Conservation (phyloP, 2,113 vertebrate genomes). For the Phaethornis superciliosus region DNA sequence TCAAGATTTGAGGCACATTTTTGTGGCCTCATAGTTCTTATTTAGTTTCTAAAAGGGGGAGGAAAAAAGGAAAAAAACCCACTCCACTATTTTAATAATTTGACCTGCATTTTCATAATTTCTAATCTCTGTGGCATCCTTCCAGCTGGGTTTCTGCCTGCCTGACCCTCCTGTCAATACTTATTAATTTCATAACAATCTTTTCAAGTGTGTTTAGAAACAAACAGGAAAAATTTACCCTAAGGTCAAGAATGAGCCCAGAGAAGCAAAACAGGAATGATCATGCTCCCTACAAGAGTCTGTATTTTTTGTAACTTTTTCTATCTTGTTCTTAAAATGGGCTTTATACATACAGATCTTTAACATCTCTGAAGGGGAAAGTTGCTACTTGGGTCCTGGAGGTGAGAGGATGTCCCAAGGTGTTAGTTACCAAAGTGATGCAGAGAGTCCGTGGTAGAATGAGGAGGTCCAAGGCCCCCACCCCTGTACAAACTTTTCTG, state of each 20-base stretch:
- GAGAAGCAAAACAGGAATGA: background rate
- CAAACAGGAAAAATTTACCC: slow-evolving; percentile 55
- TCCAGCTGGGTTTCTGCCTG: slow-evolving; percentile 55
- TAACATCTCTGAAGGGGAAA: background rate
- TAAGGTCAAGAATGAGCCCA: slow-evolving; percentile 46
- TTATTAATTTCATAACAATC: slow-evolving; percentile 60
- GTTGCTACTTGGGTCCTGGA: background rate
- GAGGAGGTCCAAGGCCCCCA: background rate
- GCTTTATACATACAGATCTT: background rate
- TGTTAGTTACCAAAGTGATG: rapidly evolving
- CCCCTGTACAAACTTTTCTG: background rate
- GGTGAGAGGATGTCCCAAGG: background rate
- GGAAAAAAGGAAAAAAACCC: background rate
- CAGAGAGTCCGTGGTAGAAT: background rate
- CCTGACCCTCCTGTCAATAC: slow-evolving; percentile 58
- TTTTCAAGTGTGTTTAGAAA: slow-evolving; percentile 60
- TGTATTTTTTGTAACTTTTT: background rate
- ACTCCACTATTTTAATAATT: slow-evolving; percentile 36
- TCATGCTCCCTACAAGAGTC: background rate
- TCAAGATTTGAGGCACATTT: slow-evolving; percentile 20
- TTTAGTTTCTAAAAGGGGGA: background rate
- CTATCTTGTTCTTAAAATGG: background rate
- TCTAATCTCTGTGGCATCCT: slow-evolving; percentile 12
- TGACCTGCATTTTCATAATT: slow-evolving; percentile 23
- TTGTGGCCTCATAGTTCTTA: slow-evolving; percentile 14